phyloP scores from a whole-genome alignment of 2,797 vertebrate species.

The Ibycter americanus region DNA sequence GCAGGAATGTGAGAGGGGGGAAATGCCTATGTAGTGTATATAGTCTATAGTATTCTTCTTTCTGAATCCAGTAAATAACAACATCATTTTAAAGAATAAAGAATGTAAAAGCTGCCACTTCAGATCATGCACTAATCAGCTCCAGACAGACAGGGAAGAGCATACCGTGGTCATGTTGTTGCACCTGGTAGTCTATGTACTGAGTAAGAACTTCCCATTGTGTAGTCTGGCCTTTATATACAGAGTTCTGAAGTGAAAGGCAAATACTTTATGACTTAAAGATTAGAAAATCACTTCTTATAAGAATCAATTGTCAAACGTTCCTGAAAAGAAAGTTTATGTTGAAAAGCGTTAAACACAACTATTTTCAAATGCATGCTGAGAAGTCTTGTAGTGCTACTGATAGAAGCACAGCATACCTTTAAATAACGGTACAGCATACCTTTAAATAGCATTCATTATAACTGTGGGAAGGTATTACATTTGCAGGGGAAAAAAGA shows the following conservation, averaged over 20 bases:
- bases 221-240: neutral
- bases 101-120: neutral
- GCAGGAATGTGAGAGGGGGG: neutral
- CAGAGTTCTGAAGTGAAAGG: neutral
- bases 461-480: neutral
- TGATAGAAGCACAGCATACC: neutral
- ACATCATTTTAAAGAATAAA: neutral
- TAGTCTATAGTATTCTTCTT: neutral
- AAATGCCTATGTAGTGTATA: neutral
- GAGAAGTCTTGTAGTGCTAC: neutral
- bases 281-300: neutral
- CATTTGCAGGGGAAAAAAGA: neutral
- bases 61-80: neutral
- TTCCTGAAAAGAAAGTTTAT: constrained; percentile 10
- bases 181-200: too few species aligned
- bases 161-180: neutral
- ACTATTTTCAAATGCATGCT: constrained; percentile 3
- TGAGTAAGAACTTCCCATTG: neutral
- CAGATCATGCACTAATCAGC: neutral
- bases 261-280: neutral
- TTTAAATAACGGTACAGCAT: neutral
- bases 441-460: neutral
- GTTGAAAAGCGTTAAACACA: constrained; percentile 4
- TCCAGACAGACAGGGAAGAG: fast-evolving
- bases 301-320: neutral